Evolutionary conservation across 2,888 invertebrate genomes (phyloP).

Genomic region (Acanthosoma haemorrhoidale): DNA sequence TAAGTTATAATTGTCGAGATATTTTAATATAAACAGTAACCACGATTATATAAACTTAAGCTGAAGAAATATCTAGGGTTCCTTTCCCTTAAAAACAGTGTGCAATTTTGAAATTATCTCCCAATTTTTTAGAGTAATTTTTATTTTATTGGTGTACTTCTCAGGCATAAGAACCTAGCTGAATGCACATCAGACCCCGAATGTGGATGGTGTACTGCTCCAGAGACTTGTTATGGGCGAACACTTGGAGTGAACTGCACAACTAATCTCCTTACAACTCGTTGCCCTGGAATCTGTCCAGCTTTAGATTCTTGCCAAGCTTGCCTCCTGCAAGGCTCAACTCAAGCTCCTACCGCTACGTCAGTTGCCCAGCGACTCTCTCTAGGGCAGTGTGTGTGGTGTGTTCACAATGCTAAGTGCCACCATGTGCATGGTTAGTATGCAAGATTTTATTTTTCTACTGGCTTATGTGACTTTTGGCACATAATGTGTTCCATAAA

Average conservation of each 20-base stretch:
- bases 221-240: slow-evolving; percentile 73
- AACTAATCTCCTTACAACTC: slow-evolving; percentile 79
- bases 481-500: too few relatives aligned
- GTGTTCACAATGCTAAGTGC: slow-evolving; percentile 85
- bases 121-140: not conserved
- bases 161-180: slow-evolving; percentile 63
- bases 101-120: not conserved
- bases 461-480: too few relatives aligned
- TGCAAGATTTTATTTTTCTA: too few relatives aligned
- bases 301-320: slow-evolving; percentile 84
- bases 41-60: too few relatives aligned
- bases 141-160: not conserved
- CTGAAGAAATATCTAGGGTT: too few relatives aligned
- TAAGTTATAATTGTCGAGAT: not conserved
- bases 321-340: slow-evolving; percentile 74
- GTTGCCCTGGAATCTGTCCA: slow-evolving; percentile 85
- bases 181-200: slow-evolving; percentile 86
- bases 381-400: slow-evolving; percentile 82
- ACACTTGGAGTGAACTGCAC: slow-evolving; percentile 85
- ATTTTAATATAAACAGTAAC: too few relatives aligned
- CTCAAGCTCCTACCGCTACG: slow-evolving; percentile 41
- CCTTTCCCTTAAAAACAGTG: too few relatives aligned
- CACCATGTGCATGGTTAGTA: slow-evolving; percentile 72
- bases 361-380: slow-evolving; percentile 73
- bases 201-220: slow-evolving; percentile 89